A percentile compares a stretch with the other conserved stretches of the same genome.
Conservation (phyloP, 1,140 invertebrate species). For the Steinernema feltiae region DNA sequence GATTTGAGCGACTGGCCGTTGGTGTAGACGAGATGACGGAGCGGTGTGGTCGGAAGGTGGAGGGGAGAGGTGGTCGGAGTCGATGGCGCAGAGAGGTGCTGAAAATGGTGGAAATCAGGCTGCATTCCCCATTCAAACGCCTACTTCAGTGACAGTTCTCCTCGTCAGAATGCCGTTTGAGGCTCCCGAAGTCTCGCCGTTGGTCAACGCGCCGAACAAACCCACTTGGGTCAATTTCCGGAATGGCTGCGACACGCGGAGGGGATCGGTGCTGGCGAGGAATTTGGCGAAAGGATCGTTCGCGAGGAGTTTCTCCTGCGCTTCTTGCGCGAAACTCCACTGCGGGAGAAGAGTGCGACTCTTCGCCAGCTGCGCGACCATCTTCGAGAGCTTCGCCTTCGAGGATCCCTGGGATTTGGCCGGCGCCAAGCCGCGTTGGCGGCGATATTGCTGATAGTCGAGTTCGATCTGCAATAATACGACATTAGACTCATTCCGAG, state of each 20-base stretch:
- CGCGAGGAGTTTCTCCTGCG: background rate
- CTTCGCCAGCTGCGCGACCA: background rate
- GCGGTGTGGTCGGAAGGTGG: background rate
- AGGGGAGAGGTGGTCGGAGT: background rate
- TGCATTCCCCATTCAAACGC: too few species aligned
- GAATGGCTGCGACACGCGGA: background rate
- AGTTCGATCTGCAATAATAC: background rate
- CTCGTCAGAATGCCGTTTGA: background rate
- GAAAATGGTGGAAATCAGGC: too few species aligned
- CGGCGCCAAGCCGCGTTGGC: background rate
- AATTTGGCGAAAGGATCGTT: background rate
- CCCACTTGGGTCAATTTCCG: background rate
- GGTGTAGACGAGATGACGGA: conserved; percentile 1
- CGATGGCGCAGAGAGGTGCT: background rate
- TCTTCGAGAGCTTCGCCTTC: background rate
- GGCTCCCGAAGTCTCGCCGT: background rate
- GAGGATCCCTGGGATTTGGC: background rate
- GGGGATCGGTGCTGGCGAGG: background rate
- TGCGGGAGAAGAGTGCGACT: background rate
- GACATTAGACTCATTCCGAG: background rate
- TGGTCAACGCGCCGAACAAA: background rate
- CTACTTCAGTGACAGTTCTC: background rate
- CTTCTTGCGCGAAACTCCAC: conserved; percentile 4
- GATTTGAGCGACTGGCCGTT: background rate
- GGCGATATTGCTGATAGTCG: background rate